Evolutionary conservation across 2,113 vertebrate species (phyloP).

Genomic region (Andinoacara biseriatus): DNA sequence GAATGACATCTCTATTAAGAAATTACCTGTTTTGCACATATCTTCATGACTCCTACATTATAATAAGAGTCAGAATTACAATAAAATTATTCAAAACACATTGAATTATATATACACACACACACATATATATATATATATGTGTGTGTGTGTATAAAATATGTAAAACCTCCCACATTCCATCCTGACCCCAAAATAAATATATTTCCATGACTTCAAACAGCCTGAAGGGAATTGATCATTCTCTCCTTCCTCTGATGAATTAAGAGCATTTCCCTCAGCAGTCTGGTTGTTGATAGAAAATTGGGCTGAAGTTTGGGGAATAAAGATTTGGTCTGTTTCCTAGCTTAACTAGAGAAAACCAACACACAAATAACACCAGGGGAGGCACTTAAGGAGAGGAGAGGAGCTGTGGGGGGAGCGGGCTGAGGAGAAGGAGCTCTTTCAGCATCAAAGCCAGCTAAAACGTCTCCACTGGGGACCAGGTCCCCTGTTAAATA

Average conservation of each 20-base stretch:
- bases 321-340: conserved; percentile 79
- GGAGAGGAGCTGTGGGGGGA: conserved; percentile 32
- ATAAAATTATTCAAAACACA: no score
- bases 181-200: conserved; percentile 57
- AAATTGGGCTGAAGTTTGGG: conserved; percentile 78
- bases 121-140: background rate
- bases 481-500: conserved; percentile 79
- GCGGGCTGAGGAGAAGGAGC: conserved; percentile 28
- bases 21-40: no score
- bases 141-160: background rate
- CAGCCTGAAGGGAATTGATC: conserved; percentile 63
- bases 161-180: background rate
- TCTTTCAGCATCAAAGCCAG: conserved; percentile 79
- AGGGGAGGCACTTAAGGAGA: conserved; percentile 76
- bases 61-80: background rate
- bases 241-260: conserved; percentile 62
- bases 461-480: conserved; percentile 75
- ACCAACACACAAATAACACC: conserved; percentile 79
- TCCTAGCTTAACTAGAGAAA: conserved; percentile 77
- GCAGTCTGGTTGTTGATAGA: conserved; percentile 57
- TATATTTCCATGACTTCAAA: conserved; percentile 71
- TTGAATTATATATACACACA: no score
- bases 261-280: conserved; percentile 72
- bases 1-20: no score
- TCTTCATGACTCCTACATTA: no score